These are phyloP conservation scores for Xyrauchen texanus DNA, from an alignment of 2,113 vertebrate species.

Conservation along the genomic window DNA sequence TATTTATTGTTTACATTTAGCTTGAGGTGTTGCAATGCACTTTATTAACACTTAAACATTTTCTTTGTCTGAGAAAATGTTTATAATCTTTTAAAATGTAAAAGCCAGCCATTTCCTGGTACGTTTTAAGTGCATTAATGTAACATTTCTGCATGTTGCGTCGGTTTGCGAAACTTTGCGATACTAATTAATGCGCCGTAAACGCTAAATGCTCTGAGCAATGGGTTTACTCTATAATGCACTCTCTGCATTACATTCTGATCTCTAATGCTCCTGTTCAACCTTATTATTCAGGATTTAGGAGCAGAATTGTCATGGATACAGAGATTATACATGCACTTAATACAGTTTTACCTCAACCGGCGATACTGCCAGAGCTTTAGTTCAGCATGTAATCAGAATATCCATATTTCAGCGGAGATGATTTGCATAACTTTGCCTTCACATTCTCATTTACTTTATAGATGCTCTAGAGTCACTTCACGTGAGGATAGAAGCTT, in stretches of 20 bases:
- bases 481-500: neutral
- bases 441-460: conserved; percentile 27
- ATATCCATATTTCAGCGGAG: conserved; percentile 64
- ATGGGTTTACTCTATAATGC: neutral
- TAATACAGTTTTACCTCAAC: conserved; percentile 34
- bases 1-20: too few relatives aligned
- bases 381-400: conserved; percentile 61
- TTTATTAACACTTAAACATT: too few relatives aligned
- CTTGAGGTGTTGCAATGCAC: too few relatives aligned
- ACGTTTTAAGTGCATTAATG: conserved; percentile 5
- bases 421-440: conserved; percentile 54
- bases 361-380: conserved; percentile 48
- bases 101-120: too few relatives aligned
- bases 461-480: neutral
- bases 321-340: conserved; percentile 38
- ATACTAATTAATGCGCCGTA: neutral
- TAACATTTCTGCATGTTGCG: neutral
- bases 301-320: conserved; percentile 24
- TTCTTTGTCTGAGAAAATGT: too few relatives aligned
- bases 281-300: conserved; percentile 29
- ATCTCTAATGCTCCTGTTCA: conserved; percentile 13
- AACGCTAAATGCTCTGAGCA: neutral
- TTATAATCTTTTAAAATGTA: too few relatives aligned
- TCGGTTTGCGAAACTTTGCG: conserved; percentile 15
- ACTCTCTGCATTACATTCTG: neutral